Evolutionary conservation across 2,888 invertebrate genomes (phyloP).

Genomic region (Gastracanthus pulcherrimus): DNA sequence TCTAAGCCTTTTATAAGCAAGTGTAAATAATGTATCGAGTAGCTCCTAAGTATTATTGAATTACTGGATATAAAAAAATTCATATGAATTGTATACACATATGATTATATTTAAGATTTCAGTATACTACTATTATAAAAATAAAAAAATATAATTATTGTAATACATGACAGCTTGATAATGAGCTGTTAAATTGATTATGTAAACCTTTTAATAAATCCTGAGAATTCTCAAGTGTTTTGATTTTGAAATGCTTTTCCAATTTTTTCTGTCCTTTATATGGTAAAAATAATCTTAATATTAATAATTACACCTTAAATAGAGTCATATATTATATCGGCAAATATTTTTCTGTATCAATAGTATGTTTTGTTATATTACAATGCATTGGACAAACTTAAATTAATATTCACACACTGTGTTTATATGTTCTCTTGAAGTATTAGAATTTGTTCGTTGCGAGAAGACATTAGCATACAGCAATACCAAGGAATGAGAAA

Average conservation of each 20-base stretch:
- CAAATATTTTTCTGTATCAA: slow-evolving; percentile 58
- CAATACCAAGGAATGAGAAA: slow-evolving; percentile 45
- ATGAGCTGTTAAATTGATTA: slow-evolving; percentile 64
- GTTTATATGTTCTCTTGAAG: slow-evolving; percentile 25
- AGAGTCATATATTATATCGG: slow-evolving; percentile 46
- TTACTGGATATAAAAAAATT: slow-evolving; percentile 59
- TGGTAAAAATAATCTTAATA: slow-evolving; percentile 41
- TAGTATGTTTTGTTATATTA: slow-evolving; percentile 63
- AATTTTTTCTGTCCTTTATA: slow-evolving; percentile 30
- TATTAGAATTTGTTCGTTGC: slow-evolving; percentile 44
- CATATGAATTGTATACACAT: slow-evolving; percentile 61
- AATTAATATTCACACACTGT: slow-evolving; percentile 51
- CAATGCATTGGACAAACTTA: slow-evolving; percentile 58
- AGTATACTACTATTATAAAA: slow-evolving; percentile 69
- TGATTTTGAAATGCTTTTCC: slow-evolving; percentile 45
- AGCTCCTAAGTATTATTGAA: slow-evolving; percentile 65
- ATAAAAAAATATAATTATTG: slow-evolving; percentile 68
- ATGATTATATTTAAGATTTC: slow-evolving; percentile 66
- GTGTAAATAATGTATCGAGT: slow-evolving; percentile 74
- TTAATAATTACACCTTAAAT: slow-evolving; percentile 33
- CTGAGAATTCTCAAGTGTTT: slow-evolving; percentile 68
- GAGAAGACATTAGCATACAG: slow-evolving; percentile 14
- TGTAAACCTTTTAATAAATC: slow-evolving; percentile 74
- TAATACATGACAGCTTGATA: slow-evolving; percentile 64
- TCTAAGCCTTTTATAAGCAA: slow-evolving; percentile 73